Evolutionary conservation across 2,888 invertebrate genomes (phyloP), one percentile per base, ranked within the genome.

Genomic region (Mesorhabditis belari): DNA sequence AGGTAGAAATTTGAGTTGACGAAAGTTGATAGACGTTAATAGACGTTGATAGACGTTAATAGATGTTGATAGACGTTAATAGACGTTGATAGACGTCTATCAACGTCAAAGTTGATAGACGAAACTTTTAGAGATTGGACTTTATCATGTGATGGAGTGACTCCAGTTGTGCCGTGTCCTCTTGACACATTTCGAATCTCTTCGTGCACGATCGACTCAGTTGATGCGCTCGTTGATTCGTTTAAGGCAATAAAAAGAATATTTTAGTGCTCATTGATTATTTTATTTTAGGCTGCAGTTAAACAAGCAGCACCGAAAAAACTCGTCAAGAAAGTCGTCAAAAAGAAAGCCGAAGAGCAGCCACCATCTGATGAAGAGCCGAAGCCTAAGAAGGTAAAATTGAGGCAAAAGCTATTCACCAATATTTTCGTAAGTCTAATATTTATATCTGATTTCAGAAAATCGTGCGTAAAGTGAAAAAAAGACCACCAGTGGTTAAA

Each of bases 131-230:
- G 71, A 57, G 71, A 71, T 54, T 71, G 71, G 71, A 64, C 69
- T 1, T 58, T 71, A 5, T 71, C 60, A 28, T 55, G 67, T n/a
- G 69, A 71, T 58, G 71, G 69, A 23, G 49, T 62, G n/a, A 64
- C 71, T 3, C 66, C 71, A 0, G 62, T 71, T 50, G 66, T 68
- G 27, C 64, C 64, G 50, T 61, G 64, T 21, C 71, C 71, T 0
- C 28, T 71, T 44, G 71, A 71, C 49, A 69, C 69, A 0, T 71
- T 67, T 57, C 23, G 71, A 57, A 69, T 71, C 19, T 66, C 66
- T 5, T 61, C 63, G 4, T 71, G 71, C 44, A 67, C 64, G 9
- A 66, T 71, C n/a, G 67, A 71, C 54, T 68, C 69, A 3, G 69
- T 71, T 27, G 71, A 71, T 55, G 65, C 64, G 57, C 57, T 71